Evolutionary conservation across 2,113 vertebrate species (phyloP).

Genomic region (Charina bottae): DNA sequence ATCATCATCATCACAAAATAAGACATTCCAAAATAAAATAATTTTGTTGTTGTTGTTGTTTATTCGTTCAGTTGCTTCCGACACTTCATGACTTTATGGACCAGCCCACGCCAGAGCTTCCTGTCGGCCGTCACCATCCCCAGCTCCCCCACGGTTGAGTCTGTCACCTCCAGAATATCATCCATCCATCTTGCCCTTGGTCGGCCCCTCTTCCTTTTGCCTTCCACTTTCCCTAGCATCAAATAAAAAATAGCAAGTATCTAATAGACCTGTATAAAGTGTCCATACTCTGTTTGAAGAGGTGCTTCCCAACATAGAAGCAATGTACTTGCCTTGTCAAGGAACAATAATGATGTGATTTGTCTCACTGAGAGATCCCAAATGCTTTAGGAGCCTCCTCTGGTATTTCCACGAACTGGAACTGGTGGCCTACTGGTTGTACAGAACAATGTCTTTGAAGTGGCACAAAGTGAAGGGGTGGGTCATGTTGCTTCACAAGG

Average conservation of each 20-base stretch:
- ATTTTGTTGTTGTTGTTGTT: too few species aligned
- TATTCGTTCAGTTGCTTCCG: too few species aligned
- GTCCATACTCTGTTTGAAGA: neutral
- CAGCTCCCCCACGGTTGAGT: too few species aligned
- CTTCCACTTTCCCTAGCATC: too few species aligned
- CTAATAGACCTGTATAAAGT: neutral
- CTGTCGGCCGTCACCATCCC: too few species aligned
- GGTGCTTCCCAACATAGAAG: neutral
- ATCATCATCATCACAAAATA: neutral
- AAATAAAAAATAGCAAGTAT: neutral
- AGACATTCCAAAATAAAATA: neutral
- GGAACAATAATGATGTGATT: neutral
- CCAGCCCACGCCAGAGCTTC: too few species aligned
- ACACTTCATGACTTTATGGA: too few species aligned
- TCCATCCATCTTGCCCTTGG: too few species aligned
- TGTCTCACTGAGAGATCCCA: neutral
- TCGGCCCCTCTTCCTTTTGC: too few species aligned
- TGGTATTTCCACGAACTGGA: neutral
- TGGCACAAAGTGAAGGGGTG: neutral
- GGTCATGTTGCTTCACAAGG: neutral
- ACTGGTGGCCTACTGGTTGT: neutral
- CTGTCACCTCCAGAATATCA: too few species aligned
- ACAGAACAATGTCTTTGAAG: neutral
- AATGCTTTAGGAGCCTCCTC: neutral
- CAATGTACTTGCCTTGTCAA: neutral